Percentiles rank a stretch among this genome's conserved stretches.
Conservation (phyloP, 2,888 invertebrate species). For the Drosophila robusta region DNA sequence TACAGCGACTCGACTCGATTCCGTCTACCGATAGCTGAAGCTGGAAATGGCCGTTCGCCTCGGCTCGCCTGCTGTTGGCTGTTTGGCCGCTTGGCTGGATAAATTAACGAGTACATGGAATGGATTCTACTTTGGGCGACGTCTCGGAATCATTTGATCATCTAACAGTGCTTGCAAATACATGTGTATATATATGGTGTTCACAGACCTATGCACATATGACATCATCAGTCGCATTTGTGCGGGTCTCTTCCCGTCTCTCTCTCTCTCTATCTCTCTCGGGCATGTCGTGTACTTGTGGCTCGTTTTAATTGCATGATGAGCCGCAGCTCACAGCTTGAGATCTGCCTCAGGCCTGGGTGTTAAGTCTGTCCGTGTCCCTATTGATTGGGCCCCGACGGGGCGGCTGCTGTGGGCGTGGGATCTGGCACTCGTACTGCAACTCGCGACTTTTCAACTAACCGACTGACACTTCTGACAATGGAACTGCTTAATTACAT, state of each 20-base stretch:
- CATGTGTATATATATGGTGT: constrained; percentile 1
- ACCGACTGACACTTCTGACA: constrained; percentile 77
- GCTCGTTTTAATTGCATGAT: constrained; percentile 67
- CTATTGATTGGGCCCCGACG: constrained; percentile 42
- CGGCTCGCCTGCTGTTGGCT: constrained; percentile 34
- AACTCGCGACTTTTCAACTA: constrained; percentile 67
- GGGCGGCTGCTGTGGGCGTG: constrained; percentile 48
- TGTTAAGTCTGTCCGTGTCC: constrained; percentile 28
- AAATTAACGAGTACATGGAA: constrained; percentile 78
- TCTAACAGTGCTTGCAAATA: constrained; percentile 71
- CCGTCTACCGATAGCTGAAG: constrained; percentile 37
- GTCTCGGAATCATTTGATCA: constrained; percentile 65
- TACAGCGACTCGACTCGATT: constrained; percentile 31
- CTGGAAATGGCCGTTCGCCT: constrained; percentile 25
- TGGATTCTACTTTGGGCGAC: constrained; percentile 69
- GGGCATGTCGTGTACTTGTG: too few species aligned
- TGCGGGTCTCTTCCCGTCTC: constrained; percentile 57
- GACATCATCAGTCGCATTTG: constrained; percentile 70
- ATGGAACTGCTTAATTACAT: constrained; percentile 68
- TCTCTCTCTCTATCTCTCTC: not conserved
- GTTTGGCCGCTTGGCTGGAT: constrained; percentile 49
- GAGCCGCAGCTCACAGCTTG: constrained; percentile 61
- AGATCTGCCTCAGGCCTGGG: constrained; percentile 35
- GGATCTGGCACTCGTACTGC: constrained; percentile 42
- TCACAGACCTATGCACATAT: constrained; percentile 42